Base-by-base conservation (phyloP, 2,888 invertebrate species). In the Meloe dianella region DNA sequence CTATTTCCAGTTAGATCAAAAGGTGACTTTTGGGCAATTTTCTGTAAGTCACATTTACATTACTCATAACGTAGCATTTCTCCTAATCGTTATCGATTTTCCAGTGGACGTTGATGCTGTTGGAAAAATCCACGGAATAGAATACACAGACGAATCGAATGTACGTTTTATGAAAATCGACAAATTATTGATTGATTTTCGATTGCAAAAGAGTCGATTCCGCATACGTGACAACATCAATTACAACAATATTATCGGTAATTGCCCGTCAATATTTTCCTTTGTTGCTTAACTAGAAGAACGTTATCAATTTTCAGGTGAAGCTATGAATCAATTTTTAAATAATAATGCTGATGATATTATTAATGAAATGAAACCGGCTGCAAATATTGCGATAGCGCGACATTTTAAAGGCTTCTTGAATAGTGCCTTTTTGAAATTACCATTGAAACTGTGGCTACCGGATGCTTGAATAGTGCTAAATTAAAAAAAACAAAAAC, bases 251-350 rank as follows among this genome's bases (percentile, higher is more conserved):
- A 87, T 93, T 64, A 90, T 94, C 75, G 93, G 93, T 89, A 85
- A 85, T 77, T 66, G 3, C 60, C 24, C 47, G n/a, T n/a, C n/a
- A n/a, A n/a, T n/a, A n/a, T n/a, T n/a, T n/a, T n/a, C n/a, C n/a
- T n/a, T n/a, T n/a, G n/a, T n/a, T n/a, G n/a, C n/a, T n/a, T n/a
- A n/a, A n/a, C n/a, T n/a, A n/a, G n/a, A n/a, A n/a, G n/a, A n/a
- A n/a, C n/a, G n/a, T n/a, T n/a, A n/a, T n/a, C n/a, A n/a, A 27
- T 20, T 76, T 77, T 30, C 83, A 91, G 91, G 91, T 47, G 90
- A 92, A 80, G 93, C 93, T 0, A 92, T 94, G 89, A 93, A 93
- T 82, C 92, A 92, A 80, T 93, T 93, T 82, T 84, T 94, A 70
- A 93, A 93, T 84, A 91, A 90, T 81, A 93, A 94, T 77, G 89